Percentiles rank a stretch among this genome's conserved stretches.
phyloP scores from a whole-genome alignment of 2,888 invertebrate genomes.

The Volucella bombylans region DNA sequence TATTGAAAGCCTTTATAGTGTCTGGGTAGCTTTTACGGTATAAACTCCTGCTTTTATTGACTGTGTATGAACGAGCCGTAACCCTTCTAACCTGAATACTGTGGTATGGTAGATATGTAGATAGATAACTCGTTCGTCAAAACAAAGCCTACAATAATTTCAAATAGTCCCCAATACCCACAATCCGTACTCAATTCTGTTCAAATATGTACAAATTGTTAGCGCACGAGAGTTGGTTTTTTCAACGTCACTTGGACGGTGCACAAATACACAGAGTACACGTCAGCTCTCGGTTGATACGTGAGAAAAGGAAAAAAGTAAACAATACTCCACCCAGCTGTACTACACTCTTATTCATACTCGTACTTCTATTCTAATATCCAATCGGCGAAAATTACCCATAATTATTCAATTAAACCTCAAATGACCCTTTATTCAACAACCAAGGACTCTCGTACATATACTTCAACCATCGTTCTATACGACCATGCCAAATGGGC shows the following conservation, averaged over 20 bases:
- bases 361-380: constrained; percentile 52
- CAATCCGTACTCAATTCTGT: background rate
- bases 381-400: constrained; percentile 69
- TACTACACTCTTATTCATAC: no score
- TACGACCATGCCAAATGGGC: constrained; percentile 32
- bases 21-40: constrained; percentile 28
- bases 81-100: background rate
- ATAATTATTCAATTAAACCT: constrained; percentile 71
- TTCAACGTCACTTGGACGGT: constrained; percentile 19
- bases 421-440: constrained; percentile 4
- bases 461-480: background rate
- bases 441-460: background rate
- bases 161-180: constrained; percentile 14
- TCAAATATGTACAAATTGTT: constrained; percentile 66
- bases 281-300: constrained; percentile 19
- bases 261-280: constrained; percentile 4
- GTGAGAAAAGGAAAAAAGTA: constrained; percentile 13
- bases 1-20: background rate
- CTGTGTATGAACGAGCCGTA: background rate
- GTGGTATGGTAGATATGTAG: background rate
- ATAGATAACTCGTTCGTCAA: constrained; percentile 12
- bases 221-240: constrained; percentile 40
- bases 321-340: constrained; percentile 26
- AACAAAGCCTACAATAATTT: constrained; percentile 32
- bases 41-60: constrained; percentile 32